Percentiles rank a stretch among this genome's conserved stretches.
Conservation (phyloP, 2,113 vertebrate genomes). For the Okapia johnstoni region DNA sequence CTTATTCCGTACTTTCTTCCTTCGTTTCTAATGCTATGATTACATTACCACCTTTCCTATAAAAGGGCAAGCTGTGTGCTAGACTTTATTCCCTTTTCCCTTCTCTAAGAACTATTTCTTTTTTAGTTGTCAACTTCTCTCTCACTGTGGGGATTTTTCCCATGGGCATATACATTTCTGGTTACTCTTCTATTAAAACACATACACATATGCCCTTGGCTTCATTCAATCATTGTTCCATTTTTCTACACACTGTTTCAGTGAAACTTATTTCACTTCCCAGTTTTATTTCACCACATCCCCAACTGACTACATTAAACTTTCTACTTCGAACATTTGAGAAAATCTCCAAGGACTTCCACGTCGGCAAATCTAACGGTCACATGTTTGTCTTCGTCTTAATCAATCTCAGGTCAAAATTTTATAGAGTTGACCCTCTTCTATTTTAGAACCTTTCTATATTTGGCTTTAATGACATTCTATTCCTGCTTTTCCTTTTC, state of each 20-base stretch:
- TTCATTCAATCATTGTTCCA: background rate
- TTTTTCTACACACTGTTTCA: background rate
- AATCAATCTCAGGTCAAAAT: background rate
- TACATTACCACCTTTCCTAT: background rate
- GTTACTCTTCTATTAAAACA: background rate
- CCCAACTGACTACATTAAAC: background rate
- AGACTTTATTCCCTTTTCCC: background rate
- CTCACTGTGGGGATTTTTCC: background rate
- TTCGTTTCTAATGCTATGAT: background rate
- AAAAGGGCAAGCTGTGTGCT: background rate
- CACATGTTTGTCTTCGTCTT: background rate
- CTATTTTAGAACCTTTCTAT: background rate
- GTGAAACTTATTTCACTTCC: background rate
- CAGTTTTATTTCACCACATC: background rate
- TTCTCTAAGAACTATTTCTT: background rate
- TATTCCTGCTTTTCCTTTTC: background rate
- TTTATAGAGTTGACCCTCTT: background rate
- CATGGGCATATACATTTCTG: background rate
- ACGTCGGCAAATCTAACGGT: background rate
- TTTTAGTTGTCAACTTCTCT: background rate
- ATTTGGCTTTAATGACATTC: background rate
- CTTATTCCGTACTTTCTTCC: background rate
- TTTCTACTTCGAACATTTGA: background rate
- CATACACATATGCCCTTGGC: background rate
- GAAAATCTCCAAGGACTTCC: background rate